Conservation (phyloP, 1,140 invertebrate species). For the Papilio glaucus region DNA sequence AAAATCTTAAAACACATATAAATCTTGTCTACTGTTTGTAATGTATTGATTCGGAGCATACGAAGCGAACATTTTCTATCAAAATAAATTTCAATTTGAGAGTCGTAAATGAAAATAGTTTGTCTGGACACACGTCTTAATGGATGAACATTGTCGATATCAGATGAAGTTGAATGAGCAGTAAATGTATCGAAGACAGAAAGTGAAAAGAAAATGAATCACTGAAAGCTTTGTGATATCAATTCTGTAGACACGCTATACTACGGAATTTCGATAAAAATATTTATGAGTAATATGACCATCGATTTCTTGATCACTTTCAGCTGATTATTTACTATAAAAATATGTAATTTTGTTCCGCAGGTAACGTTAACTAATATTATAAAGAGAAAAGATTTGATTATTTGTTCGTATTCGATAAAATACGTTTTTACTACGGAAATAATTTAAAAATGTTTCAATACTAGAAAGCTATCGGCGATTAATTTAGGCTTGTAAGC, state of each 20-base stretch:
- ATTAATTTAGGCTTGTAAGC: no score
- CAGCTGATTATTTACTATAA: not conserved
- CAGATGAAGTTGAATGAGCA: not conserved
- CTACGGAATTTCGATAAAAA: not conserved
- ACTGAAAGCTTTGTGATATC: not conserved
- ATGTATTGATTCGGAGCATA: no score
- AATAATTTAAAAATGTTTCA: no score
- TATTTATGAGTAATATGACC: not conserved
- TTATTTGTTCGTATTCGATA: no score
- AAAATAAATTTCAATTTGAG: not conserved
- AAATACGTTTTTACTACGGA: no score
- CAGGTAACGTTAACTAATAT: no score
- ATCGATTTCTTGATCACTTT: not conserved
- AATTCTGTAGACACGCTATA: not conserved
- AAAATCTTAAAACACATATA: no score
- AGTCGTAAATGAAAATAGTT: slow-evolving; percentile 8
- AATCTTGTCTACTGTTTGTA: no score
- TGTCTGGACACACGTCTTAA: not conserved
- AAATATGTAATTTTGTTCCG: no score
- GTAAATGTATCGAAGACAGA: not conserved
- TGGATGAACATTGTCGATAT: slow-evolving; percentile 5
- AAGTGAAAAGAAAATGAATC: not conserved
- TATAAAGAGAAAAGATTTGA: no score
- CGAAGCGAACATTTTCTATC: no score
- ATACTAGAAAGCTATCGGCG: no score